Conservation (phyloP, 2,797 vertebrate genomes). For the Alosa sapidissima region DNA sequence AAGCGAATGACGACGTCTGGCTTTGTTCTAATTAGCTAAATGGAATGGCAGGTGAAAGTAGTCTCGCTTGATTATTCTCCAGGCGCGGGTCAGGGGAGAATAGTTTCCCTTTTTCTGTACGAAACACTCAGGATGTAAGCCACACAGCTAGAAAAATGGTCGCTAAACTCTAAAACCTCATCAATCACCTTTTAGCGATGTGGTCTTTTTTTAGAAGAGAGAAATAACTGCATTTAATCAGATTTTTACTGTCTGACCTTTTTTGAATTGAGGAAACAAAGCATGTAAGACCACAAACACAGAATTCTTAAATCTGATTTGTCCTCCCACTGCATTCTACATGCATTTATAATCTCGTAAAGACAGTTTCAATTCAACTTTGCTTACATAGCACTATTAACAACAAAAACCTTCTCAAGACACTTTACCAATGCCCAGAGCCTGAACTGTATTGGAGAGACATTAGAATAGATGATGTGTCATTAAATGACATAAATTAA, state of each 20-base stretch:
- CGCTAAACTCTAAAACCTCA: not conserved
- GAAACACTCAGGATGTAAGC: not conserved
- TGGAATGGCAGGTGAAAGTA: conserved; percentile 28
- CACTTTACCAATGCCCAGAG: too few relatives aligned
- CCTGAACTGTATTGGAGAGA: too few relatives aligned
- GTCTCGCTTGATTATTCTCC: not conserved
- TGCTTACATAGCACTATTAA: not conserved
- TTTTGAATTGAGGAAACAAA: too few relatives aligned
- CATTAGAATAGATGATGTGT: too few relatives aligned
- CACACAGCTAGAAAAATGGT: not conserved
- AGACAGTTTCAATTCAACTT: not conserved
- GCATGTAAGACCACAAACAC: too few relatives aligned
- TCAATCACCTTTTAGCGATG: not conserved
- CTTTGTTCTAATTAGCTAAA: conserved; percentile 38
- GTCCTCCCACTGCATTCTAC: too few relatives aligned
- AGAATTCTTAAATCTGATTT: too few relatives aligned
- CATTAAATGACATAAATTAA: too few relatives aligned
- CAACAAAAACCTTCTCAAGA: not conserved
- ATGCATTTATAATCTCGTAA: too few relatives aligned
- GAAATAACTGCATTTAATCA: too few relatives aligned
- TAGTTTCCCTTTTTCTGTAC: not conserved
- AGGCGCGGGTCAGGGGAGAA: conserved; percentile 50
- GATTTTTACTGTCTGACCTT: not conserved
- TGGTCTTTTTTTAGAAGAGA: not conserved
- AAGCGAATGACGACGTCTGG: not conserved